phyloP scores from a whole-genome alignment of 2,113 vertebrate species.

The Neofelis nebulosa region DNA sequence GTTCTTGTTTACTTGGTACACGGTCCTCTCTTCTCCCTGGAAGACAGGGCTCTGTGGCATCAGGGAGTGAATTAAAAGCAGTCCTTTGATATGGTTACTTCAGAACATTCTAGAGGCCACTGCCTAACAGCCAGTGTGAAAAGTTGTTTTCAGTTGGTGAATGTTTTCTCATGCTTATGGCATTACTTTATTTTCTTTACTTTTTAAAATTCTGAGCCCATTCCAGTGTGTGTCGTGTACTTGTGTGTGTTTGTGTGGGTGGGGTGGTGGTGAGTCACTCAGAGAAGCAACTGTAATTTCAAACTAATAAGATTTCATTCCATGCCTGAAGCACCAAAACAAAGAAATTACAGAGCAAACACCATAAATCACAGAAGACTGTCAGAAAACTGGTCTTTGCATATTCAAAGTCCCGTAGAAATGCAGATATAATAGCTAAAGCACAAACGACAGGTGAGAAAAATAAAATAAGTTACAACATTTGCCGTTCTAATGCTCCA shows the following conservation, averaged over 20 bases:
- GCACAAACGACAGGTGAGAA: neutral
- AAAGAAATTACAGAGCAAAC: neutral
- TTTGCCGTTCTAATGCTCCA: neutral
- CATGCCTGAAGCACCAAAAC: neutral
- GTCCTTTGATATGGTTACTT: constrained; percentile 14
- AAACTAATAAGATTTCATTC: constrained; percentile 35
- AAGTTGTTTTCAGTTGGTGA: neutral
- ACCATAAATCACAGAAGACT: neutral
- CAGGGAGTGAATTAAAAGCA: constrained; percentile 38
- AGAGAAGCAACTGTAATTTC: neutral
- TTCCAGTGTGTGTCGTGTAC: neutral
- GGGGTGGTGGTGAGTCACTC: neutral
- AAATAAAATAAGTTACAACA: neutral
- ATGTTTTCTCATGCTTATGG: neutral
- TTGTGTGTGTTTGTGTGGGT: neutral
- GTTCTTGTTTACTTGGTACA: neutral
- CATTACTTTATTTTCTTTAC: neutral
- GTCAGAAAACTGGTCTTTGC: neutral
- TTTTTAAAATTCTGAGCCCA: neutral
- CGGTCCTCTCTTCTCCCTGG: neutral
- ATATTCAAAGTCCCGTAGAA: neutral
- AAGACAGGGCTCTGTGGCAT: neutral
- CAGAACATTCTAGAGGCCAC: neutral
- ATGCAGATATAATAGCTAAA: neutral
- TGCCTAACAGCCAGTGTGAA: neutral